phyloP scores from a whole-genome alignment of 2,797 vertebrate genomes.

The Adelosebastes latens region DNA sequence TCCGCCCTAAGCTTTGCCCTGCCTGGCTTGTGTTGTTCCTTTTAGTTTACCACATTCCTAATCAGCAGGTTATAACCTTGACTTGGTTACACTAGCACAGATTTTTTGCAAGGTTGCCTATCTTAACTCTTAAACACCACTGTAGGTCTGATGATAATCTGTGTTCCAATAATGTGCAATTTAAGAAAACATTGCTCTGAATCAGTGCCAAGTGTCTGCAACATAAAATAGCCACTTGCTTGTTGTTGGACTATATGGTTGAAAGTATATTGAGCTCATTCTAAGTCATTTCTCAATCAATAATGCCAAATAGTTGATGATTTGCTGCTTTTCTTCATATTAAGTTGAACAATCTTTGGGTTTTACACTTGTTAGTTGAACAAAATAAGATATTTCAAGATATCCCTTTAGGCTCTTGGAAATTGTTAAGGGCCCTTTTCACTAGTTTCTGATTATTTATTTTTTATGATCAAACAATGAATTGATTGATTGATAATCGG shows the following conservation, averaged over 20 bases:
- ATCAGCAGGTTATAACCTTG: conserved; percentile 58
- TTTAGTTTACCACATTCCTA: conserved; percentile 10
- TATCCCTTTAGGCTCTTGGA: neutral
- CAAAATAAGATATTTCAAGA: neutral
- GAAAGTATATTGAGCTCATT: neutral
- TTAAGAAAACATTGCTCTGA: neutral
- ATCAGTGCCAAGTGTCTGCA: neutral
- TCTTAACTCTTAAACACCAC: neutral
- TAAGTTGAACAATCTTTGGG: neutral
- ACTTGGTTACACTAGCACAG: conserved; percentile 1
- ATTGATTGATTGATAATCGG: neutral
- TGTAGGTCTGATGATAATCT: neutral
- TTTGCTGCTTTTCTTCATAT: neutral
- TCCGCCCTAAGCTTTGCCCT: neutral
- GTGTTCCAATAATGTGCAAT: neutral
- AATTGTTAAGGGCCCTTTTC: neutral
- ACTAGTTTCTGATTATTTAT: no score
- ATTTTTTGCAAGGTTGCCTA: neutral
- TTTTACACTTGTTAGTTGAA: neutral
- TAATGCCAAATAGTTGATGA: neutral
- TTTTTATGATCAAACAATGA: neutral
- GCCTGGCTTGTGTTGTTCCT: conserved; percentile 15
- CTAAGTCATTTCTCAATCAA: neutral
- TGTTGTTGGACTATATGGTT: neutral
- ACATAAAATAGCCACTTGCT: neutral